These are phyloP conservation scores for Sturnus vulgaris DNA, from an alignment of 2,113 vertebrate genomes.

Conservation along the genomic window DNA sequence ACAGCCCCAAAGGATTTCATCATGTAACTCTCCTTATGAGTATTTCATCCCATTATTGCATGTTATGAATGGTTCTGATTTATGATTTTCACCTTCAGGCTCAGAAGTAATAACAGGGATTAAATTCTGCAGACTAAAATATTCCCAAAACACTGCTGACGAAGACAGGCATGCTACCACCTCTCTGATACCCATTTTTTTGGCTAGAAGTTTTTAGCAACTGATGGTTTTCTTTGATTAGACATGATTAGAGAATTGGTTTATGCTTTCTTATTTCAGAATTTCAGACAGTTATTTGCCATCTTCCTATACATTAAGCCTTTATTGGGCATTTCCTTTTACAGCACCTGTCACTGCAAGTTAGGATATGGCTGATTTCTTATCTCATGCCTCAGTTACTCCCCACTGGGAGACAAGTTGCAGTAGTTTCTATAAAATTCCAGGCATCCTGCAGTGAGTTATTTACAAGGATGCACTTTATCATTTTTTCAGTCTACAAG, in stretches of 20 bases:
- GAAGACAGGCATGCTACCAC: not conserved
- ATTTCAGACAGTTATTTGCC: slow-evolving; percentile 13
- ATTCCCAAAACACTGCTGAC: slow-evolving; percentile 22
- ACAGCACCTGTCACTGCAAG: not conserved
- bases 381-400: slow-evolving; percentile 26
- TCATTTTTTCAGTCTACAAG: slow-evolving; percentile 4
- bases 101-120: slow-evolving; percentile 54
- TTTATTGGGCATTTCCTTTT: slow-evolving; percentile 22
- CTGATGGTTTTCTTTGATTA: slow-evolving; percentile 20
- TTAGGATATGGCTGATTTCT: slow-evolving; percentile 36
- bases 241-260: not conserved
- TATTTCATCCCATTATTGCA: slow-evolving; percentile 28
- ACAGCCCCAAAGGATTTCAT: not conserved
- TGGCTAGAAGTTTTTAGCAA: not conserved
- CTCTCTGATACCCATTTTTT: not conserved
- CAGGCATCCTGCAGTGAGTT: not conserved
- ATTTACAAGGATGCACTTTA: slow-evolving; percentile 27
- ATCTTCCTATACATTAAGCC: slow-evolving; percentile 15
- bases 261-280: slow-evolving; percentile 31
- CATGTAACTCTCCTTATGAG: slow-evolving; percentile 18
- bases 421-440: slow-evolving; percentile 25
- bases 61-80: slow-evolving; percentile 31
- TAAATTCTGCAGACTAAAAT: slow-evolving; percentile 38
- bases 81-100: slow-evolving; percentile 34
- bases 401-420: not conserved